Conservation (phyloP, 2,888 invertebrate genomes). For the Acleris literana region DNA sequence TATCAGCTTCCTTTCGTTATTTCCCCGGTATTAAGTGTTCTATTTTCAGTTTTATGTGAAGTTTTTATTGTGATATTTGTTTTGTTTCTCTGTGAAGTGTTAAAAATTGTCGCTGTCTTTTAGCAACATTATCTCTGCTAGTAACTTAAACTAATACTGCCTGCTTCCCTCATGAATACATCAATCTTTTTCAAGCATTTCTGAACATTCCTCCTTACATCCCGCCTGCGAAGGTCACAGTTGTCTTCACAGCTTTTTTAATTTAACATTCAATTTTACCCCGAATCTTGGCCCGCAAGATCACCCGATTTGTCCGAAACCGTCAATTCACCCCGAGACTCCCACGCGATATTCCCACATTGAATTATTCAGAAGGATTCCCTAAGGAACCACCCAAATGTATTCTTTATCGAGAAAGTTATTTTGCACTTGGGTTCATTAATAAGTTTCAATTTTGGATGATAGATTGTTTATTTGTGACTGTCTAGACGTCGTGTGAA, state of each 20-base stretch:
- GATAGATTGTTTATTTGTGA: too few relatives aligned
- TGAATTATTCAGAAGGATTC: constrained; percentile 25
- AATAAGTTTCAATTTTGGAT: too few relatives aligned
- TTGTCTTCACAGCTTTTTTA: not conserved
- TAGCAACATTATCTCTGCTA: too few relatives aligned
- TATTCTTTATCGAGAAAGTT: constrained; percentile 9
- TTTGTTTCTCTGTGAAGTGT: not conserved
- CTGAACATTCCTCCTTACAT: too few relatives aligned
- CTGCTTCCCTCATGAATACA: too few relatives aligned
- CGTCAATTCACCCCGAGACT: not conserved
- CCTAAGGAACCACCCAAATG: not conserved
- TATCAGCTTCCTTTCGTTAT: not conserved
- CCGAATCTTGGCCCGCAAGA: not conserved
- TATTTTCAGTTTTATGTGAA: not conserved
- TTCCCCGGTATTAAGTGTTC: not conserved
- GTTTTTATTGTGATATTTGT: not conserved
- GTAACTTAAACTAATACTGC: too few relatives aligned
- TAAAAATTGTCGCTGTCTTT: too few relatives aligned
- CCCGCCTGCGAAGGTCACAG: too few relatives aligned
- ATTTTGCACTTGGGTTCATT: not conserved
- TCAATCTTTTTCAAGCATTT: too few relatives aligned
- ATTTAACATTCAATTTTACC: not conserved
- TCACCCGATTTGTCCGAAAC: not conserved
- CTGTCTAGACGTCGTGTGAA: too few relatives aligned
- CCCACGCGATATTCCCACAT: not conserved